A percentile compares a stretch with the other conserved stretches of the same genome.
phyloP scores from a whole-genome alignment of 2,113 vertebrate species.

The Oxyura jamaicensis region DNA sequence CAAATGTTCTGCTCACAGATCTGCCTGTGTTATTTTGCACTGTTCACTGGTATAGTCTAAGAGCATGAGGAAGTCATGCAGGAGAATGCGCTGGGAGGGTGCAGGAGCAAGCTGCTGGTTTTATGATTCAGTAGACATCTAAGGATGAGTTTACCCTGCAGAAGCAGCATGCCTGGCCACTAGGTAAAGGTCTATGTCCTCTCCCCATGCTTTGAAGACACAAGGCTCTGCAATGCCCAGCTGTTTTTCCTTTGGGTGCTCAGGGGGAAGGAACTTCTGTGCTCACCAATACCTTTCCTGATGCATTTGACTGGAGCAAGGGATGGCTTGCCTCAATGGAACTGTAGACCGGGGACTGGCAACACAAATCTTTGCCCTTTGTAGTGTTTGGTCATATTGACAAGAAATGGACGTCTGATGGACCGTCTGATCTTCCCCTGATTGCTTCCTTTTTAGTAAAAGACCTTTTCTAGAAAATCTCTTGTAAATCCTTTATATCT shows the following conservation, averaged over 20 bases:
- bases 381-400: neutral
- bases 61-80: neutral
- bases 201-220: neutral
- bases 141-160: neutral
- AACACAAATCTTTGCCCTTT: neutral
- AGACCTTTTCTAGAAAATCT: neutral
- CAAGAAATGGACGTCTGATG: neutral
- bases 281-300: neutral
- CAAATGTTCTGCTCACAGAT: neutral
- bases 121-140: neutral
- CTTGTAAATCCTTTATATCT: neutral
- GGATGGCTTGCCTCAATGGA: accelerated
- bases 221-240: neutral
- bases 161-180: neutral
- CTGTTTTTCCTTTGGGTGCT: neutral
- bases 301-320: neutral
- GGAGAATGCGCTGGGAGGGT: neutral
- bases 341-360: neutral
- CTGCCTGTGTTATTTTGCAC: neutral
- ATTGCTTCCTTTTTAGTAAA: neutral
- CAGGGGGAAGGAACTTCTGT: neutral
- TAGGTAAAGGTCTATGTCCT: neutral
- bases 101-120: neutral
- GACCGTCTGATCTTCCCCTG: neutral
- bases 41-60: neutral